Evolutionary conservation across 2,113 vertebrate species (phyloP).

Genomic region (Lycocorax pyrrhopterus): DNA sequence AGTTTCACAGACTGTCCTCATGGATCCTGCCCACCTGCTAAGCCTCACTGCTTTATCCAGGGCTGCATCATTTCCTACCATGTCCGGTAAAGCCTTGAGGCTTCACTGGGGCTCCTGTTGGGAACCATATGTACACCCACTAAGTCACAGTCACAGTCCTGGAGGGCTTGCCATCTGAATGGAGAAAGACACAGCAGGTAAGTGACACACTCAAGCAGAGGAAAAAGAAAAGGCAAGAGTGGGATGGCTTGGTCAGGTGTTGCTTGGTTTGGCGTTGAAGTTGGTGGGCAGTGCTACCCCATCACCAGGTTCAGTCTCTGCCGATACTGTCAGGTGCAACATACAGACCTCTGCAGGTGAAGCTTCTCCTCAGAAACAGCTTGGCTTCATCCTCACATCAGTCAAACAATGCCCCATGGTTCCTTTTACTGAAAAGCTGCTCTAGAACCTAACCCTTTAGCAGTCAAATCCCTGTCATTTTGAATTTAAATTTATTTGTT

Average conservation of each 20-base stretch:
- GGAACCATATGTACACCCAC: background rate
- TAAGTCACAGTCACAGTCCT: background rate
- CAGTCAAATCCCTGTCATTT: background rate
- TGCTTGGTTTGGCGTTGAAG: background rate
- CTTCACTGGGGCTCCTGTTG: background rate
- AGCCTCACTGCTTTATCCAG: background rate
- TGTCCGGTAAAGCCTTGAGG: background rate
- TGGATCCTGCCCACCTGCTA: background rate
- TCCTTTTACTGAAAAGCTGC: background rate
- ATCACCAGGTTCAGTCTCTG: background rate
- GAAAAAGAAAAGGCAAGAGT: background rate
- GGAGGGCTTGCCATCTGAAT: background rate
- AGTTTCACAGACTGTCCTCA: background rate
- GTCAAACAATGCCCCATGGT: rapidly evolving
- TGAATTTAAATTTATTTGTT: background rate
- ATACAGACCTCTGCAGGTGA: background rate
- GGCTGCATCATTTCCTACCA: background rate
- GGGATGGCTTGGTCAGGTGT: background rate
- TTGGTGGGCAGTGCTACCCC: background rate
- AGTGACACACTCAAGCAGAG: background rate
- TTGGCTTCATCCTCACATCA: background rate
- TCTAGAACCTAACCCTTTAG: background rate
- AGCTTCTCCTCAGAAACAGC: background rate
- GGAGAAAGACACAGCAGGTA: background rate
- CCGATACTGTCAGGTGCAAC: too few species aligned